Evolutionary conservation across 1,140 invertebrate species (phyloP).

Genomic region (Nasonia vitripennis): DNA sequence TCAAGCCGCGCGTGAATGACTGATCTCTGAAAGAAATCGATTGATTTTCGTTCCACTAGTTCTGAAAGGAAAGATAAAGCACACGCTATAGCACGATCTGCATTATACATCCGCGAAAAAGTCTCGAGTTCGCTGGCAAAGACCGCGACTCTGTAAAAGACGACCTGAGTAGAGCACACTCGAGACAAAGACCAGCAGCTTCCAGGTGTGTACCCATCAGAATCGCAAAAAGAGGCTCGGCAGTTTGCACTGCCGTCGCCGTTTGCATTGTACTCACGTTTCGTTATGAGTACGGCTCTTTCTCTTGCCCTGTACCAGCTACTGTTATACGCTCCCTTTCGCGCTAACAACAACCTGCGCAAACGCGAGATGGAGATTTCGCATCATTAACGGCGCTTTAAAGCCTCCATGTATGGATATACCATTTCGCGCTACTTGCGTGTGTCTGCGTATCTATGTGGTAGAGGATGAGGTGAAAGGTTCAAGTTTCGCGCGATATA

Average conservation of each 20-base stretch:
- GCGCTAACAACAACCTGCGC: no score
- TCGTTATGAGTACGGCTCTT: not conserved
- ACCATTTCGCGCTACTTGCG: not conserved
- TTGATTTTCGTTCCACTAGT: no score
- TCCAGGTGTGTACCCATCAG: not conserved
- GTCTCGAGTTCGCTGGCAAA: not conserved
- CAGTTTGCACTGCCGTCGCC: not conserved
- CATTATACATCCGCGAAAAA: not conserved
- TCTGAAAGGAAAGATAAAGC: not conserved
- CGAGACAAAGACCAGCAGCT: not conserved
- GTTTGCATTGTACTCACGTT: not conserved
- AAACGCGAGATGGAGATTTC: no score
- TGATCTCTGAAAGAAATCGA: no score
- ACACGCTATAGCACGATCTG: no score
- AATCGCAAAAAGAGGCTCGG: not conserved
- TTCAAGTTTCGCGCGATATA: not conserved
- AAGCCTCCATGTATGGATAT: not conserved
- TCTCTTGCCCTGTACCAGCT: no score
- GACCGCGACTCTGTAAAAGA: not conserved
- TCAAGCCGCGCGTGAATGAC: no score
- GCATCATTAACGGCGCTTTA: no score
- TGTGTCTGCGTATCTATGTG: not conserved
- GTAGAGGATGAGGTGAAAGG: not conserved
- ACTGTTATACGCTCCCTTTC: not conserved
- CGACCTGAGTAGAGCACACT: not conserved